phyloP scores from a whole-genome alignment of 2,888 invertebrate species.

The Eulithis testata region DNA sequence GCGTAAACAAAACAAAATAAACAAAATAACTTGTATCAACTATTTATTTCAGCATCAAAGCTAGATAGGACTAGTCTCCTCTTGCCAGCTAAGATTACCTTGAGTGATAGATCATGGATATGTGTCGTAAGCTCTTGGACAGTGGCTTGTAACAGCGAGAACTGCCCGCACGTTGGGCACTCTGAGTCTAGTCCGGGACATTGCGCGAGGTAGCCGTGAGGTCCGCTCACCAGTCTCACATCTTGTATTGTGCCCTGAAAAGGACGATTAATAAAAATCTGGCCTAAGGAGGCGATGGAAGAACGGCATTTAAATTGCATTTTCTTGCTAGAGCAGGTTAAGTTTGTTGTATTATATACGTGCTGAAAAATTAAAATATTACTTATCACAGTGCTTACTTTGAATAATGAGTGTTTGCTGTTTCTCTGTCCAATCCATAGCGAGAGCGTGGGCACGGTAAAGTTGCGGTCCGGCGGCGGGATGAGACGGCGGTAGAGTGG shows the following conservation, averaged over 20 bases:
- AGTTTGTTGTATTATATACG: background rate
- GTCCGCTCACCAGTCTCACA: constrained; percentile 92
- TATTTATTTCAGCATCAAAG: constrained; percentile 17
- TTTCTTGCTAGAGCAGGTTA: background rate
- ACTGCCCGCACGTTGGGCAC: constrained; percentile 96
- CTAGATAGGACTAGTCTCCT: background rate
- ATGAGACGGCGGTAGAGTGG: constrained; percentile 92
- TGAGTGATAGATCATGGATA: constrained; percentile 92
- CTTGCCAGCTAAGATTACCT: constrained; percentile 80
- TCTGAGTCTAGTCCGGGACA: constrained; percentile 94
- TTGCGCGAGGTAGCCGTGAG: constrained; percentile 93
- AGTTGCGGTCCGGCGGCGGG: constrained; percentile 90
- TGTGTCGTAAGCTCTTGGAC: constrained; percentile 92
- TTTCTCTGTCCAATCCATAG: constrained; percentile 96
- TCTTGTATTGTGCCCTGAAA: constrained; percentile 94
- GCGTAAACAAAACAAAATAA: constrained; percentile 55
- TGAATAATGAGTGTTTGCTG: constrained; percentile 93
- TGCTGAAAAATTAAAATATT: background rate
- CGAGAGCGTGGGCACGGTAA: constrained; percentile 88
- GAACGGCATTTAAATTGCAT: too few relatives aligned
- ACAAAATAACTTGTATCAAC: constrained; percentile 16
- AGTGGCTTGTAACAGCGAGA: constrained; percentile 92
- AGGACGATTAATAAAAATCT: constrained; percentile 10
- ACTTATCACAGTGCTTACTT: constrained; percentile 82
- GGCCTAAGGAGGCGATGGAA: too few relatives aligned